phyloP scores from a whole-genome alignment of 2,797 vertebrate species.

The Lacerta viridis region DNA sequence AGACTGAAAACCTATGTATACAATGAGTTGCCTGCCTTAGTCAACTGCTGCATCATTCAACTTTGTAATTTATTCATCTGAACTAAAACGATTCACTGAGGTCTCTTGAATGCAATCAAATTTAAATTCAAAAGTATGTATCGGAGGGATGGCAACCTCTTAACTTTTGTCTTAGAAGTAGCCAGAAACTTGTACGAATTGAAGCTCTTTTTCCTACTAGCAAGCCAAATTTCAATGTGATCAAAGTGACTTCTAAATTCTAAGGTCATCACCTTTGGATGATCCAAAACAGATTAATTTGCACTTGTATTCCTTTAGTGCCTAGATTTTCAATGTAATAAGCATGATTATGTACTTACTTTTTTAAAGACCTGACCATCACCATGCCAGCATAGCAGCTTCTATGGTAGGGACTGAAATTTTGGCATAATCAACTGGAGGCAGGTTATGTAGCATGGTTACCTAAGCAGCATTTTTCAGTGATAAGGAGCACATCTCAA shows the following conservation, averaged over 20 bases:
- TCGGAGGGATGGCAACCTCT: background rate
- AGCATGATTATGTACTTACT: slow-evolving; percentile 10
- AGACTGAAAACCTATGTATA: slow-evolving; percentile 59
- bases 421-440: slow-evolving; percentile 26
- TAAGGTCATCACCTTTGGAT: slow-evolving; percentile 54
- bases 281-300: slow-evolving; percentile 16
- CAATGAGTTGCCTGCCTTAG: slow-evolving; percentile 46
- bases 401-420: slow-evolving; percentile 29
- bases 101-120: slow-evolving; percentile 43
- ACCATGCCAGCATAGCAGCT: slow-evolving; percentile 19
- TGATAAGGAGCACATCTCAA: background rate
- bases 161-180: slow-evolving; percentile 28
- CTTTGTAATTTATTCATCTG: background rate
- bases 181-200: slow-evolving; percentile 50
- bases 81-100: background rate
- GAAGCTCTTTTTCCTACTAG: slow-evolving; percentile 63
- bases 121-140: slow-evolving; percentile 20
- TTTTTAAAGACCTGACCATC: slow-evolving; percentile 35
- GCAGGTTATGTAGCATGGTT: slow-evolving; percentile 29
- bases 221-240: slow-evolving; percentile 57
- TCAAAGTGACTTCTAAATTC: slow-evolving; percentile 69
- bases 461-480: slow-evolving; percentile 11
- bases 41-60: slow-evolving; percentile 56
- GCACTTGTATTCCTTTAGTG: slow-evolving; percentile 1
- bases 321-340: background rate